These are phyloP conservation scores for Ondatra zibethicus DNA, from an alignment of 2,113 vertebrate genomes.

Conservation along the genomic window DNA sequence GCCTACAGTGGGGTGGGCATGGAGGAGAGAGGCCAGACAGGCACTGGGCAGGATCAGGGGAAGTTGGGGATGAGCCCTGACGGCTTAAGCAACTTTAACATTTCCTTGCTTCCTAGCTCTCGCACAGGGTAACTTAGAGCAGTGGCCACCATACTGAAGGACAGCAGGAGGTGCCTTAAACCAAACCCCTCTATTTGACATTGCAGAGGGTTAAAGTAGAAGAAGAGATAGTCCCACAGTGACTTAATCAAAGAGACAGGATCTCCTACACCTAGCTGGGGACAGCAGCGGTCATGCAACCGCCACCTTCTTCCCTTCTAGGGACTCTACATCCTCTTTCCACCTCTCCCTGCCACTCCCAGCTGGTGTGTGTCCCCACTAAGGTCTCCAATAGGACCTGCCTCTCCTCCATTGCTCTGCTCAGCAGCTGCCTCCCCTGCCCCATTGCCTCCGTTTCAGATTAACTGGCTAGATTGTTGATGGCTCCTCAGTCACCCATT, in stretches of 20 bases:
- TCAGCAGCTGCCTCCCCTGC: not conserved
- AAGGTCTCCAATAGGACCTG: not conserved
- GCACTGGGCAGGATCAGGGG: not conserved
- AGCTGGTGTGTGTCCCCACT: not conserved
- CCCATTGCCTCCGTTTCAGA: not conserved
- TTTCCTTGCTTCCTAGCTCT: not conserved
- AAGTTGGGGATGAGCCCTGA: not conserved
- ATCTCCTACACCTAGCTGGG: not conserved
- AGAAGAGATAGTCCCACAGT: not conserved
- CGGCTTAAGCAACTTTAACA: not conserved
- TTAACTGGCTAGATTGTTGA: fast-evolving
- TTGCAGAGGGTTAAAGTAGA: not conserved
- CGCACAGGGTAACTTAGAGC: not conserved
- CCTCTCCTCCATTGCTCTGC: not conserved
- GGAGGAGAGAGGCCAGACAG: not conserved
- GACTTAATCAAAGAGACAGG: not conserved
- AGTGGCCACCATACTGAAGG: not conserved
- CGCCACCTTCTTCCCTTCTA: not conserved
- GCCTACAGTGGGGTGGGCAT: not conserved
- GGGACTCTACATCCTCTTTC: not conserved
- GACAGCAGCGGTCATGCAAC: fast-evolving
- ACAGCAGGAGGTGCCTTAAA: not conserved
- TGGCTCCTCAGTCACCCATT: not conserved
- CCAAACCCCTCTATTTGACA: not conserved
- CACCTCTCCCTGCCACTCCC: not conserved